Conservation (phyloP, 2,888 invertebrate species). For the Yponomeuta plumbellus region DNA sequence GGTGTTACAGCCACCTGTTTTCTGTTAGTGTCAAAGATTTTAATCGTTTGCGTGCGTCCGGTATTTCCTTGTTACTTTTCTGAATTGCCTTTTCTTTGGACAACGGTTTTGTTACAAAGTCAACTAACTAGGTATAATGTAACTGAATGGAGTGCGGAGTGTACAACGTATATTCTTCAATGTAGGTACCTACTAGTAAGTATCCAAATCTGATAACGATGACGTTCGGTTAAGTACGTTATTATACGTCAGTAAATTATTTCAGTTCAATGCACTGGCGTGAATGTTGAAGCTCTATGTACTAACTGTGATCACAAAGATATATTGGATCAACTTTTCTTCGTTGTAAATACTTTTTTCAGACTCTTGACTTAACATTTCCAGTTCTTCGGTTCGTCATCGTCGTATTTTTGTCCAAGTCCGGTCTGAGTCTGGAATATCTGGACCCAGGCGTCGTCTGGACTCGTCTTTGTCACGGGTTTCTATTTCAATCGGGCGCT, state of each 20-base stretch:
- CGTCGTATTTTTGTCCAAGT: background rate
- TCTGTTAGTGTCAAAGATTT: background rate
- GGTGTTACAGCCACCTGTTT: background rate
- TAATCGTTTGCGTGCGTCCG: background rate
- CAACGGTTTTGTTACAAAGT: too few relatives aligned
- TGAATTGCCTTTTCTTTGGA: too few relatives aligned
- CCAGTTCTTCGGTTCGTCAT: background rate
- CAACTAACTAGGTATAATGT: background rate
- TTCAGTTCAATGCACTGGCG: too few relatives aligned
- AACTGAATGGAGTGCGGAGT: background rate
- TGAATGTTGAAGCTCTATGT: too few relatives aligned
- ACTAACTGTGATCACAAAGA: too few relatives aligned
- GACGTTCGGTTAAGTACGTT: too few relatives aligned
- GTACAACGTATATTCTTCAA: too few relatives aligned
- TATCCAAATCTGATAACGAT: too few relatives aligned
- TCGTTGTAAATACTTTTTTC: background rate
- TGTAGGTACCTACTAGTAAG: too few relatives aligned
- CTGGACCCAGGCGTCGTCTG: conserved; percentile 4
- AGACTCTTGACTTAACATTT: background rate
- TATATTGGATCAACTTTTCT: background rate
- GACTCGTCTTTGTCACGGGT: conserved; percentile 50
- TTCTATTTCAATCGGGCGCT: conserved; percentile 65
- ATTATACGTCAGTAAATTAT: too few relatives aligned
- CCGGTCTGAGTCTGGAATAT: background rate
- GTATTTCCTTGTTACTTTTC: background rate